Evolutionary conservation across 1,140 invertebrate species (phyloP).

Genomic region (Ceratitis capitata): DNA sequence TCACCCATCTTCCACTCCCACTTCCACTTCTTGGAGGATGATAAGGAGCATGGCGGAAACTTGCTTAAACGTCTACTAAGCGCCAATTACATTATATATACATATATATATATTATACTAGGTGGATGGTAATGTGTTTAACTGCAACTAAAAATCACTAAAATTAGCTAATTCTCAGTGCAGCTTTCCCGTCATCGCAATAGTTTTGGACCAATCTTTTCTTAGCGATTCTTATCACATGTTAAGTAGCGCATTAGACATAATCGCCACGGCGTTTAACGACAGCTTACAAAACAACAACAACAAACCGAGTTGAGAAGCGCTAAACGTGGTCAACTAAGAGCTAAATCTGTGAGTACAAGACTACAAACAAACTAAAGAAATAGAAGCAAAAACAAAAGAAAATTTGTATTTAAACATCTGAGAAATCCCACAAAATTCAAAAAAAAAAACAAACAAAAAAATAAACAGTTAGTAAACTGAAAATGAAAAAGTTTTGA

Average conservation of each 20-base stretch:
- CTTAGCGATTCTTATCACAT: background rate
- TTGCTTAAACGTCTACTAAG: too few relatives aligned
- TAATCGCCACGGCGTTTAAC: background rate
- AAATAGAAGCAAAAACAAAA: background rate
- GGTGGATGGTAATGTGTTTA: too few relatives aligned
- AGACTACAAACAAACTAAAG: background rate
- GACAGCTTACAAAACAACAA: background rate
- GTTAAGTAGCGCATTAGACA: slow-evolving; percentile 17
- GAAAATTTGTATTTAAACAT: background rate
- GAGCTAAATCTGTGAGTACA: background rate
- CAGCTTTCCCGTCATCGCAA: background rate
- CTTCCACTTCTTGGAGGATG: too few relatives aligned
- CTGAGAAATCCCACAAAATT: background rate
- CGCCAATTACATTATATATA: too few relatives aligned
- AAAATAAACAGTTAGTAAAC: background rate
- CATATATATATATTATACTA: too few relatives aligned
- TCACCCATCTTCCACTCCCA: too few relatives aligned
- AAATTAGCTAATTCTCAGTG: background rate
- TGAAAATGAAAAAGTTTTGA: background rate
- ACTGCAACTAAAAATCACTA: too few relatives aligned
- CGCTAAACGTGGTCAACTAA: background rate
- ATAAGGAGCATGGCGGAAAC: too few relatives aligned
- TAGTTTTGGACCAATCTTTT: background rate
- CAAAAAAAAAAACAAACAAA: background rate
- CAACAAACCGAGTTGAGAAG: background rate